These are phyloP conservation scores for Antechinus stuartii DNA, from an alignment of 2,113 vertebrate species.

Conservation along the genomic window DNA sequence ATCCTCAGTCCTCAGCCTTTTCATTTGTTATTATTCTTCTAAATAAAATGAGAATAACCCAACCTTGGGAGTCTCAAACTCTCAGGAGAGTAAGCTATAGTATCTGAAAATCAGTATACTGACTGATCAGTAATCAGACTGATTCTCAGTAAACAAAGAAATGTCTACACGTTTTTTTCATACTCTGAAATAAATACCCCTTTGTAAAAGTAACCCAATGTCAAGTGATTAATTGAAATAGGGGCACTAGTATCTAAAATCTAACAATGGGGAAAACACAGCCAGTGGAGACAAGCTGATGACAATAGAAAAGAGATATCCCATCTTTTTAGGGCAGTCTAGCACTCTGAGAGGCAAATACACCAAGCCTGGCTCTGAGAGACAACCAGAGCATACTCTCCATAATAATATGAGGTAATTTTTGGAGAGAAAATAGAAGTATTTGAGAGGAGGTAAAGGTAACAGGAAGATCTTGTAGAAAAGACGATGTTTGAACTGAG, in stretches of 20 bases:
- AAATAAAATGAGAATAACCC: not conserved
- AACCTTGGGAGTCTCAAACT: not conserved
- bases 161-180: not conserved
- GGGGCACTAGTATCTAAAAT: not conserved
- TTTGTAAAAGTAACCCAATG: not conserved
- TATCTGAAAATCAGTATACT: not conserved
- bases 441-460: not conserved
- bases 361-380: not conserved
- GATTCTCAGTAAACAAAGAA: not conserved
- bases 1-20: not conserved
- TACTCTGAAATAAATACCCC: not conserved
- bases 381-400: not conserved
- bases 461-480: not conserved
- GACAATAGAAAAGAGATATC: not conserved
- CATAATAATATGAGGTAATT: not conserved
- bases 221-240: not conserved
- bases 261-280: not conserved
- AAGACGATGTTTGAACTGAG: not conserved
- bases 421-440: not conserved
- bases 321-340: not conserved
- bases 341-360: not conserved
- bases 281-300: not conserved
- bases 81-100: not conserved
- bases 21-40: not conserved
- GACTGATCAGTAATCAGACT: not conserved